Evolutionary conservation across 2,797 vertebrate genomes (phyloP), one percentile per base, ranked within the genome.

Genomic region (Meriones psammophilus): DNA sequence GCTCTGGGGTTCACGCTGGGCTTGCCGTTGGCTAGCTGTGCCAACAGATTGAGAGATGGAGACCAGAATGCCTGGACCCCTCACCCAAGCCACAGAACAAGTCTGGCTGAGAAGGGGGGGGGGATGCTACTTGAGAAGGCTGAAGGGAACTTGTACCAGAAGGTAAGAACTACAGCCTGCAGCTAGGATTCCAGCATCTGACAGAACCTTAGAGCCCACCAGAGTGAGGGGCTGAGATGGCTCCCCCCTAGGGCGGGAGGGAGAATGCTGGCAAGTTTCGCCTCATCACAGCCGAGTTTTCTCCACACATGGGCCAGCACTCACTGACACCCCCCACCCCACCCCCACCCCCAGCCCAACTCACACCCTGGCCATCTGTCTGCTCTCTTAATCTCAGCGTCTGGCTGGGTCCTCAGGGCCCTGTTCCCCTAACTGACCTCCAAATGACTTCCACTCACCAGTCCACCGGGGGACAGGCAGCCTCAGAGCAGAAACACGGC

Each of bases 321-420:
- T 69, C 73, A n/a, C 76, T 8, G 56, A 92, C 73, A 74, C 50
- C 36, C 8, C 62, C 10, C 60, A 22, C 42, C 66, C 42, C 73
- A 74, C 50, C 36, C 5, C 62, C 10, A 60, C 26, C 36, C 66
- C 42, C 60, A 50, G 50, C 50, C 56, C 56, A 36, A 50, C 46
- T 54, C 26, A 58, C 58, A 33, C 64, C 56, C 92, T 36, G 76
- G 84, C 89, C 91, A 86, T 95, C 92, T 96, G 93, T 73, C 89
- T 87, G 84, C 68, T 92, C 74, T 74, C 93, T 87, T 91, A 93
- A 92, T 94, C 94, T 88, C 56, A 24, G 80, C 71, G 91, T 95
- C 83, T 94, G 95, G 46, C 84, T 77, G 66, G 17, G 46, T 88
- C 94, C 91, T 96, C 89, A 42, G 79, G 76, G 86, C 7, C 33